phyloP scores from a whole-genome alignment of 2,888 invertebrate genomes.

The Euplexia lucipara region DNA sequence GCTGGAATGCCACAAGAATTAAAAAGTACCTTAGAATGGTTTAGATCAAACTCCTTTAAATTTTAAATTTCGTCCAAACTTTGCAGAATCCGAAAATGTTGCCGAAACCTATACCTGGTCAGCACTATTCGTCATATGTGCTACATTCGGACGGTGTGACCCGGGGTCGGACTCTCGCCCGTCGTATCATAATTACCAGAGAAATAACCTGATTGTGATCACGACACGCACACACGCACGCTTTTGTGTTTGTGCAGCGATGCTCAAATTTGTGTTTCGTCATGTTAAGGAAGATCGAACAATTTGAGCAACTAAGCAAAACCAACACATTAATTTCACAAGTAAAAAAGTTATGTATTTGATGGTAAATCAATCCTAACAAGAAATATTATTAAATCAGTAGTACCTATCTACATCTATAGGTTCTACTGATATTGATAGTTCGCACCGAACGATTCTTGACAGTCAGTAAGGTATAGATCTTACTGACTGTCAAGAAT shows the following conservation, averaged over 20 bases:
- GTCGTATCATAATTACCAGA: constrained; percentile 90
- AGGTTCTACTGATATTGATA: too few relatives aligned
- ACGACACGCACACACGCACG: constrained; percentile 84
- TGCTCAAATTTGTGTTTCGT: constrained; percentile 70
- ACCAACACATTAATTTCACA: not conserved
- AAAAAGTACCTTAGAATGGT: too few relatives aligned
- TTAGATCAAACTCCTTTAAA: not conserved
- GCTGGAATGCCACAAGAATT: too few relatives aligned
- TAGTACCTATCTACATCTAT: too few relatives aligned
- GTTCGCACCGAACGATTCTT: too few relatives aligned
- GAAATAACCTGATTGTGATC: constrained; percentile 91
- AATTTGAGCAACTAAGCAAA: not conserved
- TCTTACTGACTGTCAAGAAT: too few relatives aligned
- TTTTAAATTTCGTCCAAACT: not conserved
- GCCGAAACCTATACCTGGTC: constrained; percentile 34
- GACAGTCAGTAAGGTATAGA: too few relatives aligned
- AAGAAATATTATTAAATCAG: too few relatives aligned
- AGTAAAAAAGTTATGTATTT: not conserved
- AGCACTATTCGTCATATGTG: constrained; percentile 78
- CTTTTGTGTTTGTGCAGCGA: constrained; percentile 78
- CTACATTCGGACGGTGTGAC: constrained; percentile 83
- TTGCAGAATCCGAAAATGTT: constrained; percentile 23
- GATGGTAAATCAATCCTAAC: not conserved
- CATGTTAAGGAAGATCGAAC: not conserved
- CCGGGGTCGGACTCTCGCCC: constrained; percentile 86